These are phyloP conservation scores for Thamnophis elegans DNA, from an alignment of 2,797 vertebrate species.

Conservation along the genomic window DNA sequence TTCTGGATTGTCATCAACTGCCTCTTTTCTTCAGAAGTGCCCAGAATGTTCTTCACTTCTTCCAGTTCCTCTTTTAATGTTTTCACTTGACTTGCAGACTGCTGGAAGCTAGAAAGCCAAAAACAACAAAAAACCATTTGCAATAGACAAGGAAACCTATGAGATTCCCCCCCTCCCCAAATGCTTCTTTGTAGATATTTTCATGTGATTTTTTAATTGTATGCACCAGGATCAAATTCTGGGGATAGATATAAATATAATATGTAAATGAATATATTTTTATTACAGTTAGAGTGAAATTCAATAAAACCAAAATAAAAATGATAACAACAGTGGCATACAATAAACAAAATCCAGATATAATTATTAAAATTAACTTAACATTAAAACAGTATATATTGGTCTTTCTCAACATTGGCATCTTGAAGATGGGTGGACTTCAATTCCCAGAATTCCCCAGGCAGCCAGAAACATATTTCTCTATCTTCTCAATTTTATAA, in stretches of 20 bases:
- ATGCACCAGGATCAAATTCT: not conserved
- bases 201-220: not conserved
- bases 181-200: not conserved
- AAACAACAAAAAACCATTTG: constrained; percentile 7
- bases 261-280: not conserved
- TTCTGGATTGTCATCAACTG: constrained; percentile 72
- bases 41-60: constrained; percentile 82
- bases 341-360: not conserved
- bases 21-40: constrained; percentile 78
- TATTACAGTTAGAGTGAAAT: not conserved
- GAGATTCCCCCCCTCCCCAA: no score
- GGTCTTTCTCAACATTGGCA: not conserved
- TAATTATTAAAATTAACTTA: not conserved
- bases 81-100: constrained; percentile 79
- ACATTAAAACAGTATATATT: not conserved
- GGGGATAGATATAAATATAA: not conserved
- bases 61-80: constrained; percentile 89
- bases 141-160: not conserved
- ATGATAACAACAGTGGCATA: not conserved
- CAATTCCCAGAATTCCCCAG: not conserved
- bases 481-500: not conserved
- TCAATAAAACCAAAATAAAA: not conserved
- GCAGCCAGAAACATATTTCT: not conserved
- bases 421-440: not conserved
- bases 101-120: constrained; percentile 76